These are phyloP conservation scores for Lasioglossum figueresi DNA, from an alignment of 2,888 invertebrate species.

Conservation along the genomic window DNA sequence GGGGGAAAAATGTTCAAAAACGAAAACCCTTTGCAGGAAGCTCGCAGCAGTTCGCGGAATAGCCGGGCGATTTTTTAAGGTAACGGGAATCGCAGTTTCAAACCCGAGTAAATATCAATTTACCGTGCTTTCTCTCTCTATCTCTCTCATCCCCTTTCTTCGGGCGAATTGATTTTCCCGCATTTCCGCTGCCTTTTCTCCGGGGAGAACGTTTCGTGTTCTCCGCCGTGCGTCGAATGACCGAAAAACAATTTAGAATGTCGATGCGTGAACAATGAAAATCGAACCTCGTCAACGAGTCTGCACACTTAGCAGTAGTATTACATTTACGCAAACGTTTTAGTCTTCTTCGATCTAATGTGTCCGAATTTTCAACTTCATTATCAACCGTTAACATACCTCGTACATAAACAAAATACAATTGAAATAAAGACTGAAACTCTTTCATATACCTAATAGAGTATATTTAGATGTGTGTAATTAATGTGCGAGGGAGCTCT, in stretches of 20 bases:
- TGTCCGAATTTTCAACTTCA: too few species aligned
- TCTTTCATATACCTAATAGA: too few species aligned
- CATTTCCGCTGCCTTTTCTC: conserved; percentile 18
- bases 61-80: conserved; percentile 24
- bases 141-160: conserved; percentile 7
- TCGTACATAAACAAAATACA: too few species aligned
- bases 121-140: not conserved
- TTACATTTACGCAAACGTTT: too few species aligned
- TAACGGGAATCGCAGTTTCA: conserved; percentile 5
- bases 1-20: too few species aligned
- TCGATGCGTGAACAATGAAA: not conserved
- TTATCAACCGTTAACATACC: too few species aligned
- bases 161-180: conserved; percentile 27
- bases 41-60: not conserved
- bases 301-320: too few species aligned
- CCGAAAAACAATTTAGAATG: conserved; percentile 36
- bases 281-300: not conserved
- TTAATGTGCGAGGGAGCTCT: too few species aligned
- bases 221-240: conserved; percentile 21
- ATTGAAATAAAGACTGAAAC: too few species aligned
- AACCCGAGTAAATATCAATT: too few species aligned
- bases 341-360: too few species aligned
- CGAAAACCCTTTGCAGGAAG: not conserved
- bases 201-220: conserved; percentile 28
- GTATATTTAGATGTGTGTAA: too few species aligned